Evolutionary conservation across 2,113 vertebrate genomes (phyloP).

Genomic region (Carettochelys insculpta): DNA sequence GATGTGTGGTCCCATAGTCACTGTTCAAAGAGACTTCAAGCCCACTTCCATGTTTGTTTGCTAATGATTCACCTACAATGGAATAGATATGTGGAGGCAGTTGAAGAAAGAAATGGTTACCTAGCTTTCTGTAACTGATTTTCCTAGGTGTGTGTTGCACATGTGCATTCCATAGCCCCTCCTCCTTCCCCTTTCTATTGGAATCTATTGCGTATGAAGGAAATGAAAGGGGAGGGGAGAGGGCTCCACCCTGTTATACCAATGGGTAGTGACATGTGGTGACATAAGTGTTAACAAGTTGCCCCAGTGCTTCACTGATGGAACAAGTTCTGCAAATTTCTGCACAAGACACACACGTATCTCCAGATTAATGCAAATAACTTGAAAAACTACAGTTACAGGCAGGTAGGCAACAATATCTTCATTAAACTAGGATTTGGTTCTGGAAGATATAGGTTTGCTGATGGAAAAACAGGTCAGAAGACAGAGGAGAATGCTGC

Average conservation of each 20-base stretch:
- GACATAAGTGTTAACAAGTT: background rate
- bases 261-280: background rate
- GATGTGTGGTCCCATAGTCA: background rate
- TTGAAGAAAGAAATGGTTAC: background rate
- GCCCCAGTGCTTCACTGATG: background rate
- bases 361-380: background rate
- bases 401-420: background rate
- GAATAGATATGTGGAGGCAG: background rate
- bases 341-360: background rate
- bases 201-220: background rate
- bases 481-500: background rate
- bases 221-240: background rate
- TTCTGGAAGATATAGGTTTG: background rate
- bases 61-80: background rate
- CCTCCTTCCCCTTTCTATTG: background rate
- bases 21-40: background rate
- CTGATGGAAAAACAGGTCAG: background rate
- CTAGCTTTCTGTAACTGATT: background rate
- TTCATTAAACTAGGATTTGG: background rate
- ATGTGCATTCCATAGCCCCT: background rate
- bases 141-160: background rate
- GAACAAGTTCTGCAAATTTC: background rate
- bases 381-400: background rate
- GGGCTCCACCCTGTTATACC: background rate
- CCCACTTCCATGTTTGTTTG: background rate